Conservation (phyloP, 2,888 invertebrate genomes). For the Microplitis deprimator region DNA sequence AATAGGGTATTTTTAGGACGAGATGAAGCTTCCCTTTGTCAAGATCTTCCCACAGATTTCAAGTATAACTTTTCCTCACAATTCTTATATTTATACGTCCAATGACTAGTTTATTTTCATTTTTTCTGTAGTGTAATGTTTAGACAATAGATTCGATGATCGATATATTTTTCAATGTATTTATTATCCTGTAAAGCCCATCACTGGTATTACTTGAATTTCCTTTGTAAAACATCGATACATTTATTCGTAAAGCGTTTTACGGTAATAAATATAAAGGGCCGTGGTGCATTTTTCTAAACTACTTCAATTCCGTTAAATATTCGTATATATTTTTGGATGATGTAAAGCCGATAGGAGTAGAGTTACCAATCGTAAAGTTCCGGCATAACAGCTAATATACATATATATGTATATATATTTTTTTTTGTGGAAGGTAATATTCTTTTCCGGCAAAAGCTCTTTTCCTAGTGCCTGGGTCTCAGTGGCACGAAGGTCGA, state of each 20-base stretch:
- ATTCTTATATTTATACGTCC: slow-evolving; percentile 11
- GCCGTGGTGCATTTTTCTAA: slow-evolving; percentile 14
- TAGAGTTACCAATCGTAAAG: slow-evolving; percentile 31
- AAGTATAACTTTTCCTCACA: slow-evolving; percentile 48
- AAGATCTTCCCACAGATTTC: slow-evolving; percentile 53
- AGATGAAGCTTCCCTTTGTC: slow-evolving; percentile 29
- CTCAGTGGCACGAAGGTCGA: slow-evolving; percentile 27
- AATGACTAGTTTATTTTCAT: slow-evolving; percentile 25
- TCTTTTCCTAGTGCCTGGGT: slow-evolving; percentile 1
- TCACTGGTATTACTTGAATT: neutral
- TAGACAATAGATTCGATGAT: slow-evolving; percentile 22
- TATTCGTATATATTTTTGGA: slow-evolving; percentile 2
- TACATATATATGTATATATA: slow-evolving; percentile 19
- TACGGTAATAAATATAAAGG: slow-evolving; percentile 21
- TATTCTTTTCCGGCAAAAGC: slow-evolving; percentile 46
- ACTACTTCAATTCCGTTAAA: slow-evolving; percentile 24
- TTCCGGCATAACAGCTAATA: neutral
- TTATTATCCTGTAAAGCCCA: too few species aligned
- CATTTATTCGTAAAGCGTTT: slow-evolving; percentile 18
- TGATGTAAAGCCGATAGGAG: slow-evolving; percentile 7
- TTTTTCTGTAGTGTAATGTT: slow-evolving; percentile 22
- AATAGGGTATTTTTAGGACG: slow-evolving; percentile 38
- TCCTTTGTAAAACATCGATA: neutral
- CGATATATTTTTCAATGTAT: neutral
- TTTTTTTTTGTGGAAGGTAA: slow-evolving; percentile 39